Base-by-base conservation (phyloP, 2,888 invertebrate species). In the Escarpia spicata region DNA sequence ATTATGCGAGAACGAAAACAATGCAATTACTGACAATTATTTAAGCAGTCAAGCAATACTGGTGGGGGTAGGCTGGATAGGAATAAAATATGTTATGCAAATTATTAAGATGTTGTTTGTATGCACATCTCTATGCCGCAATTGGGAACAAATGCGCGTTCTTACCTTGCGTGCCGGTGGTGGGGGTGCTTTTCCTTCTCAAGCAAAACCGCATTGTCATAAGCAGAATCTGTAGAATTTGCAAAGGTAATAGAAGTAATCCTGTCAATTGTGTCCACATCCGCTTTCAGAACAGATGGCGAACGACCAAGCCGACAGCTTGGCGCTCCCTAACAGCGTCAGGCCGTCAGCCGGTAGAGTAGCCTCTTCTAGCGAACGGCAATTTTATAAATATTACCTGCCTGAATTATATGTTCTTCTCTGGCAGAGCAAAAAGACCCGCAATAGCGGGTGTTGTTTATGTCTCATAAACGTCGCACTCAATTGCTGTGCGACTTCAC, bases 311-410 rank as follows among this genome's bases (percentile, higher is more conserved):
- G 75, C 75, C n/a, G 75, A 75, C 75, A 75, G 75, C 26, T 26
- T 26, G 75, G n/a, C 75, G 75, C 75, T 75, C 26, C n/a, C 75
- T 75, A 75, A 75, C 75, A 6, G 75, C 75, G 19, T 19, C 19
- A 75, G 75, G 26, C 75, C 19, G 75, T 75, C 75, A 75, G 19
- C 26, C 26, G 60, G 60, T 60, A 60, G 60, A 60, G 60, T 60
- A 60, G 60, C 19, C 60, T 60, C 75, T 75, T 75, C 75, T 75
- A 75, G 75, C 75, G 75, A 75, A 75, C 75, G 26, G 75, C 75
- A 75, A 75, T 75, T 75, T 75, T 75, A 75, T 75, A 75, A 75
- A 75, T 75, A 75, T 75, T 75, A 75, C 75, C 75, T 75, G 75
- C 75, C 75, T 75, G 75, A 75, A 75, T 75, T 75, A 75, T 75